phyloP scores from a whole-genome alignment of 2,888 invertebrate species.

The Drosophila melanocephala region DNA sequence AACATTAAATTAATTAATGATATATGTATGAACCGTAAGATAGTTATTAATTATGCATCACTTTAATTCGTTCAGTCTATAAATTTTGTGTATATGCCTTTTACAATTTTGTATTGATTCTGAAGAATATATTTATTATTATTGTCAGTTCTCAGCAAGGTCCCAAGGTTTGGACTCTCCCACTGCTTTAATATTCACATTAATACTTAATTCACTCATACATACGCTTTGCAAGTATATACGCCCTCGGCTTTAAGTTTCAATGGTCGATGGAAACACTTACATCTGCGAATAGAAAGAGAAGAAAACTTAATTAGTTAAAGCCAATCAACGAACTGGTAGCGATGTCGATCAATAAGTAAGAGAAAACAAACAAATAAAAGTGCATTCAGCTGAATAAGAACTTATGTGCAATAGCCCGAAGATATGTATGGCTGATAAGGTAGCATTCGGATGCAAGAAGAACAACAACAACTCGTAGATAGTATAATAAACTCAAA shows the following conservation, averaged over 20 bases:
- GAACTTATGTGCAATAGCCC: slow-evolving; percentile 36
- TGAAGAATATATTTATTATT: background rate
- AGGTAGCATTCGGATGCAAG: slow-evolving; percentile 40
- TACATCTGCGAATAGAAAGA: slow-evolving; percentile 76
- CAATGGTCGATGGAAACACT: slow-evolving; percentile 40
- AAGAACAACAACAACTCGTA: slow-evolving; percentile 10
- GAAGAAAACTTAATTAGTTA: slow-evolving; percentile 74
- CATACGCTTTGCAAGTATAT: slow-evolving; percentile 23
- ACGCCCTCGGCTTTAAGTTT: slow-evolving; percentile 6
- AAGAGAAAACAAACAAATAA: slow-evolving; percentile 60
- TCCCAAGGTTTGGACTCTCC: background rate
- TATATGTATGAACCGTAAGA: background rate
- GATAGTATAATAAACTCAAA: slow-evolving; percentile 33
- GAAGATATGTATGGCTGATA: slow-evolving; percentile 56
- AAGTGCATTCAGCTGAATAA: slow-evolving; percentile 58
- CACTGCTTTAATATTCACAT: slow-evolving; percentile 9
- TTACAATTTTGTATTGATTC: background rate
- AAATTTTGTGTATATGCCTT: background rate
- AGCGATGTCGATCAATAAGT: slow-evolving; percentile 8
- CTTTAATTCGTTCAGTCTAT: background rate
- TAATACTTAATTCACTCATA: slow-evolving; percentile 12
- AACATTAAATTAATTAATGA: background rate
- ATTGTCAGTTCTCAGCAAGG: background rate
- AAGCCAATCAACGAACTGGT: slow-evolving; percentile 61
- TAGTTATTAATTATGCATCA: background rate